Evolutionary conservation across 2,113 vertebrate genomes (phyloP).

Genomic region (Fukomys damarensis): DNA sequence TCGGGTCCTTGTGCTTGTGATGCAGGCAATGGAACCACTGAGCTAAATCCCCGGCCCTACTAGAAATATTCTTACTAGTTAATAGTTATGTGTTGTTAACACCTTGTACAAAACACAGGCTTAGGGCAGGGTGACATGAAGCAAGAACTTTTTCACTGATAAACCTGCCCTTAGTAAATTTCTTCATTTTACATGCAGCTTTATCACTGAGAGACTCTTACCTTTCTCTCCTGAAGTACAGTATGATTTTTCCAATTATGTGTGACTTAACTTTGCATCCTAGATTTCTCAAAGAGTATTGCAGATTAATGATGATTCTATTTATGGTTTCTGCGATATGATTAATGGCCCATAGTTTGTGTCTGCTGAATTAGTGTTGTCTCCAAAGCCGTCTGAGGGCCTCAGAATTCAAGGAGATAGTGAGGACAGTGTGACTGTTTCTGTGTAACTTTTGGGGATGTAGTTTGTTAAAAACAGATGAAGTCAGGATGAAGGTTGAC

Average conservation of each 20-base stretch:
- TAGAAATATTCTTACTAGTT: neutral
- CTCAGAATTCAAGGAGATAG: neutral
- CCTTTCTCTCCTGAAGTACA: neutral
- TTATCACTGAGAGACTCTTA: neutral
- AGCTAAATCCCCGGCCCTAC: too few relatives aligned
- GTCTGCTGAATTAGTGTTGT: conserved; percentile 6
- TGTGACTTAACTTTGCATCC: neutral
- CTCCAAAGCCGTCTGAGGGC: neutral
- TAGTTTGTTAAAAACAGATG: conserved; percentile 37
- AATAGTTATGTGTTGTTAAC: neutral
- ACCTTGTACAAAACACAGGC: neutral
- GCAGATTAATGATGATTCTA: conserved; percentile 28
- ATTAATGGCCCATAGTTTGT: conserved; percentile 20
- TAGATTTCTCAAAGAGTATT: conserved; percentile 19
- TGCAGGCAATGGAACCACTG: too few relatives aligned
- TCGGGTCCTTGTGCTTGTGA: too few relatives aligned
- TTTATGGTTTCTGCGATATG: conserved; percentile 41
- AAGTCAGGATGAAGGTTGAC: conserved; percentile 3
- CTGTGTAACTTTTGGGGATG: neutral
- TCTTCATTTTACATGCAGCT: neutral
- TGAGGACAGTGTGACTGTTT: neutral
- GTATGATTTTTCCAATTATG: conserved; percentile 39
- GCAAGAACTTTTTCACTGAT: neutral
- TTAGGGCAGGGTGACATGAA: neutral
- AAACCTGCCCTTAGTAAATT: neutral